Base-by-base conservation (phyloP, 2,888 invertebrate genomes). In the Phengaris alcon region DNA sequence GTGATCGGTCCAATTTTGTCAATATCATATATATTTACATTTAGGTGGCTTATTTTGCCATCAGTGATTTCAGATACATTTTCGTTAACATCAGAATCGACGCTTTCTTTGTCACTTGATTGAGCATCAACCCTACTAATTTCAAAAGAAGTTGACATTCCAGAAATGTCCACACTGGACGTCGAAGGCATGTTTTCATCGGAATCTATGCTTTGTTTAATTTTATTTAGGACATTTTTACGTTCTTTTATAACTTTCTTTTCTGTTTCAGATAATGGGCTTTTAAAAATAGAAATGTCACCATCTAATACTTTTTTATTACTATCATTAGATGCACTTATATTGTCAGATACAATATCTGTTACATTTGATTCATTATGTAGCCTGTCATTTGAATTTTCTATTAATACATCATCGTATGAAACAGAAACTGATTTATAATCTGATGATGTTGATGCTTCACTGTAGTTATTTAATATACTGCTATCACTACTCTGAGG, bases 381-480 rank as follows among this genome's bases (percentile, higher is more conserved):
- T 15, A 73, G 69, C 52, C 22, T 77, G 48, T 77, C 77, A 54
- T 46, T 48, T 0, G 69, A 64, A 35, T 12, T 64, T 64, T 64
- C 44, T 44, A 35, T 44, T 52, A 52, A 8, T 64, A 12, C 64
- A 44, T 64, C 10, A 8, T 59, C 64, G 44, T 64, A 12, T 35
- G 64, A 35, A 44, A 64, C 64, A 2, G 35, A 64, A 44, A 12
- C 35, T 35, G 12, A 6, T 15, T 44, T 15, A 48, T 48, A 69
- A 48, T 69, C 76, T 86, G 86, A 79, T 87, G 84, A 80, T 87
- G 86, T 77, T 87, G 87, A 79, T 86, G 85, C 77, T 85, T 79
- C 81, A 84, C 80, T 64, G 81, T 78, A 7, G 75, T 69, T 68
- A 82, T 78, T 74, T 79, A 80, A 69, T 46, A n/a, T 48, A 48